A percentile compares a stretch with the other conserved stretches of the same genome.
These are phyloP conservation scores for Malurus melanocephalus DNA, from an alignment of 2,113 vertebrate species.

Conservation along the genomic window DNA sequence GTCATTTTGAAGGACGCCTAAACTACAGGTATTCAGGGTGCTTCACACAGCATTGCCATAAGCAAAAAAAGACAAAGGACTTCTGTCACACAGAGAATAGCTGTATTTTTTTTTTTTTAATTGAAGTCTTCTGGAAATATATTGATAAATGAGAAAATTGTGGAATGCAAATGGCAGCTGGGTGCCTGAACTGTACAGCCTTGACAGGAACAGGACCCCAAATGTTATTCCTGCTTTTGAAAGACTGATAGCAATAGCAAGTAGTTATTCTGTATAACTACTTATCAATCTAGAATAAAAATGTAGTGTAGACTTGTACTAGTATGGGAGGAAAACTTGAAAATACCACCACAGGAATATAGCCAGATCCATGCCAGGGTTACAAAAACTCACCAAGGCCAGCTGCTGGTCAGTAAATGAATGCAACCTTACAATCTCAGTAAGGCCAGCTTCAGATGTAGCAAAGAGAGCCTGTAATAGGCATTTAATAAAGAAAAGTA, in stretches of 20 bases:
- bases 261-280: not conserved
- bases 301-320: not conserved
- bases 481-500: not conserved
- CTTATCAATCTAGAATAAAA: not conserved
- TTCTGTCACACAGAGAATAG: not conserved
- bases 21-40: not conserved
- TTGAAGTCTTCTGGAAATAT: not conserved
- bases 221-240: not conserved
- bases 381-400: not conserved
- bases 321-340: not conserved
- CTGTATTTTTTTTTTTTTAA: not conserved
- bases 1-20: not conserved
- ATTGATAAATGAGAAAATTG: not conserved
- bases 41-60: not conserved
- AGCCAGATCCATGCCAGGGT: not conserved
- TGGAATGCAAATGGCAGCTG: not conserved
- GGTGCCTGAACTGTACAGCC: not conserved
- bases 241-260: not conserved
- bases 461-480: not conserved
- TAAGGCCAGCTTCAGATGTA: not conserved
- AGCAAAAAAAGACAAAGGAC: not conserved
- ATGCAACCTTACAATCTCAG: fast-evolving
- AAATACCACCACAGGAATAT: not conserved
- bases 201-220: not conserved
- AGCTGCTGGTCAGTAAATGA: not conserved